A percentile compares a stretch with the other conserved stretches of the same genome.
Conservation (phyloP, 2,113 vertebrate species). For the Rana temporaria region DNA sequence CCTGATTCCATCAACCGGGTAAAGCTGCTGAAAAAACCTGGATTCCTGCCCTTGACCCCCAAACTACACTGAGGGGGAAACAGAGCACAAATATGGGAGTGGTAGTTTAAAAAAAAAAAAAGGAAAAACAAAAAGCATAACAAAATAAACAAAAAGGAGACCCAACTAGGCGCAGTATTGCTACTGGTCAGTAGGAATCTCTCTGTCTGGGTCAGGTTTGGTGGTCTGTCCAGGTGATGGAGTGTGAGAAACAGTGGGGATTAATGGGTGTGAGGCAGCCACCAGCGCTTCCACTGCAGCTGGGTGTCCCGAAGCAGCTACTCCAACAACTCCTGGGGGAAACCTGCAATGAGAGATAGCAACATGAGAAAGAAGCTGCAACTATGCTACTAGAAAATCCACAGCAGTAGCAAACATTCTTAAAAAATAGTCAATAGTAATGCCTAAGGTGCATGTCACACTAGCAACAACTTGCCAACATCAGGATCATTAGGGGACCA, state of each 20-base stretch:
- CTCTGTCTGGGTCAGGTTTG: conserved; percentile 93
- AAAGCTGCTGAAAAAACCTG: conserved; percentile 49
- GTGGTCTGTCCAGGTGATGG: conserved; percentile 87
- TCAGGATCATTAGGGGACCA: no score
- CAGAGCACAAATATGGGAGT: conserved; percentile 49
- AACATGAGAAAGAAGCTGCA: conserved; percentile 2
- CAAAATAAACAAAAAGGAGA: conserved; percentile 42
- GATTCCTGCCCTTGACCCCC: conserved; percentile 41
- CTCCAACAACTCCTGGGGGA: conserved; percentile 85
- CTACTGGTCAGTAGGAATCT: conserved; percentile 92
- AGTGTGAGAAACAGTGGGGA: conserved; percentile 86
- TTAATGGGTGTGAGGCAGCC: conserved; percentile 71
- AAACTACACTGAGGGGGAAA: conserved; percentile 4
- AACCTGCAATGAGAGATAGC: conserved; percentile 75
- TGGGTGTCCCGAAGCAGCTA: conserved; percentile 81
- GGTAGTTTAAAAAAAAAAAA: conserved; percentile 16
- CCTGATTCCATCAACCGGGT: conserved; percentile 38
- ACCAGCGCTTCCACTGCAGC: conserved; percentile 88
- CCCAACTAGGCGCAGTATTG: conserved; percentile 68
- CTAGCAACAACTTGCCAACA: no score
- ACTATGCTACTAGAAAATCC: neutral
- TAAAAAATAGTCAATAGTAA: no score
- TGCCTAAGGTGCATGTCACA: no score
- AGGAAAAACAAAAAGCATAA: conserved; percentile 42
- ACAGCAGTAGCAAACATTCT: no score